A percentile compares a stretch with the other conserved stretches of the same genome.
phyloP scores from a whole-genome alignment of 2,888 invertebrate genomes.

The Netelia fuscicornis region DNA sequence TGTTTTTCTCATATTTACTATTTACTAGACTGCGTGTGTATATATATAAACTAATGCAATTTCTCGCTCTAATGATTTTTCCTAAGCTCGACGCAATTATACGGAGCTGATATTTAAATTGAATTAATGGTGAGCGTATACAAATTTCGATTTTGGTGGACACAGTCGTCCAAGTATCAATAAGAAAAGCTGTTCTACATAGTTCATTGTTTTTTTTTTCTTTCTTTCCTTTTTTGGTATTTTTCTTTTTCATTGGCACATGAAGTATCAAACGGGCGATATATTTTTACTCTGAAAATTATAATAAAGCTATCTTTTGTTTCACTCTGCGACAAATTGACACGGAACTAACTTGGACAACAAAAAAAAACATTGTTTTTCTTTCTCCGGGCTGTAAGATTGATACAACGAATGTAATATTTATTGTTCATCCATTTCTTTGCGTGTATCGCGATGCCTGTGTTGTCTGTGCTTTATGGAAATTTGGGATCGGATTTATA shows the following conservation, averaged over 20 bases:
- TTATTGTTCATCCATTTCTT: conserved; percentile 55
- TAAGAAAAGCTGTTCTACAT: conserved; percentile 62
- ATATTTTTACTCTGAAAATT: conserved; percentile 18
- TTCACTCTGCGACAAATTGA: conserved; percentile 1
- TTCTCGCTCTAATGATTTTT: conserved; percentile 44
- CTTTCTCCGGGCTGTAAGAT: conserved; percentile 35
- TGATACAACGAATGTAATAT: conserved; percentile 21
- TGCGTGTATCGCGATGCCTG: conserved; percentile 50
- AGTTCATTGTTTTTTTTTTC: conserved; percentile 18
- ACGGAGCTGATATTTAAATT: conserved; percentile 30
- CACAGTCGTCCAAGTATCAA: conserved; percentile 40
- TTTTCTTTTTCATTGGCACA: conserved; percentile 61
- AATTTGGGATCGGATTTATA: conserved; percentile 17
- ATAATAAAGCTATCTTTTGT: conserved; percentile 46
- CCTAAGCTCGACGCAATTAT: conserved; percentile 40
- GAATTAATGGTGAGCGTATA: conserved; percentile 47
- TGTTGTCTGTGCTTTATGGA: background rate
- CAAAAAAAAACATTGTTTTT: background rate
- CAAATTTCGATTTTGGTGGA: conserved; percentile 56
- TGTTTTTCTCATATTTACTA: conserved; percentile 12
- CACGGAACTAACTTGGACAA: conserved; percentile 5
- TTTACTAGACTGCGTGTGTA: conserved; percentile 4
- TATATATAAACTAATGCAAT: conserved; percentile 41
- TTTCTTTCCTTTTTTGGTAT: conserved; percentile 10
- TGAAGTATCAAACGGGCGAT: conserved; percentile 60